These are phyloP conservation scores for Pavo muticus DNA, from an alignment of 2,113 vertebrate species.

Conservation along the genomic window DNA sequence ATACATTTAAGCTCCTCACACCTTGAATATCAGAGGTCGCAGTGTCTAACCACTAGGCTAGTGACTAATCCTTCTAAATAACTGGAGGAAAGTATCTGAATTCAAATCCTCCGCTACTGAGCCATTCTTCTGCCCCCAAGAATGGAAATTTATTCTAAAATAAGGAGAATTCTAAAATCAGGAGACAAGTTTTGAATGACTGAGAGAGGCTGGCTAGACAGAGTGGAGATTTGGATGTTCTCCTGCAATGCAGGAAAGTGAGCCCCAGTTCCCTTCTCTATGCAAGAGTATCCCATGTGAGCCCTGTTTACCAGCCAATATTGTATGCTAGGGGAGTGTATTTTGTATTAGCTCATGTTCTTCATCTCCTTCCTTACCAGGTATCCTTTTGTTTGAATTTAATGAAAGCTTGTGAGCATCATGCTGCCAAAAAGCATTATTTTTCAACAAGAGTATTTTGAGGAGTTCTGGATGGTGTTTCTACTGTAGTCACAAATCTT, in stretches of 20 bases:
- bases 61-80: neutral
- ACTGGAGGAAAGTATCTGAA: neutral
- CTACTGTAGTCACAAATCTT: conserved; percentile 76
- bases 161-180: neutral
- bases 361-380: neutral
- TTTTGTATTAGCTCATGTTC: neutral
- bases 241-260: neutral
- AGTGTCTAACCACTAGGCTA: neutral
- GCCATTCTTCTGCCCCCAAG: neutral
- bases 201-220: neutral
- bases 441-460: neutral
- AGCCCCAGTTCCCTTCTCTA: neutral
- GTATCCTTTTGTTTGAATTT: neutral
- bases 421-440: neutral
- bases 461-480: conserved; percentile 76
- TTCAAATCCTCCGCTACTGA: neutral
- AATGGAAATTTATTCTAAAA: neutral
- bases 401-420: neutral
- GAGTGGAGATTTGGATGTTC: neutral
- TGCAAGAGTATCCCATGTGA: neutral
- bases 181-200: neutral
- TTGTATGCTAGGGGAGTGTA: neutral
- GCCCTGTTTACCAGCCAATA: neutral
- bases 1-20: neutral
- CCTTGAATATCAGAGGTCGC: neutral